Conservation (phyloP, 2,113 vertebrate genomes). For the Vicugna pacos region DNA sequence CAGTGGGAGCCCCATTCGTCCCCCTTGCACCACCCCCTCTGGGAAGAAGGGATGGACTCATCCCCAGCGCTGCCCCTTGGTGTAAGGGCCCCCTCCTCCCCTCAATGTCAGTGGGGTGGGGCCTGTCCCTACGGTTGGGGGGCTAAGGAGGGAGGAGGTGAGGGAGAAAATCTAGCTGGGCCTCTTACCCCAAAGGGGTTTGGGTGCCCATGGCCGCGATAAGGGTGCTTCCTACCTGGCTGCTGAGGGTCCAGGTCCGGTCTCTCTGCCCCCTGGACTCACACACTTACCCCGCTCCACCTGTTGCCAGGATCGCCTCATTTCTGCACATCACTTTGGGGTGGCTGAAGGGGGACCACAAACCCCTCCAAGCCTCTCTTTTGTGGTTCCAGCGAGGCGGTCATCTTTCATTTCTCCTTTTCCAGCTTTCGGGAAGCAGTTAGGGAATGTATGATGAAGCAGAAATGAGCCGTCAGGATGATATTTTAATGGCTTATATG, state of each 20-base stretch:
- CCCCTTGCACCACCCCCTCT: background rate
- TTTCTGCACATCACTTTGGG: slow-evolving; percentile 84
- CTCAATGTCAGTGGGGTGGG: slow-evolving; percentile 64
- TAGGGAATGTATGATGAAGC: slow-evolving; percentile 92
- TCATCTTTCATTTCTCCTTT: slow-evolving; percentile 90
- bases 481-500: slow-evolving; percentile 98
- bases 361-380: slow-evolving; percentile 84
- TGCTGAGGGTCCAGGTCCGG: background rate
- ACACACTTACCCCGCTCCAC: slow-evolving; percentile 94
- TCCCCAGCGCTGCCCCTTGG: background rate
- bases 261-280: slow-evolving; percentile 72
- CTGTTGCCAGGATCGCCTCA: slow-evolving; percentile 91
- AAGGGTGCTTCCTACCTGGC: background rate
- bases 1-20: background rate
- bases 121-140: slow-evolving; percentile 12
- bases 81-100: slow-evolving; percentile 38
- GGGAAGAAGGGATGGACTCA: slow-evolving; percentile 49
- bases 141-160: slow-evolving; percentile 42
- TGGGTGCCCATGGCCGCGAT: slow-evolving; percentile 25
- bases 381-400: slow-evolving; percentile 88
- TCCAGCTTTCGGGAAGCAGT: slow-evolving; percentile 90
- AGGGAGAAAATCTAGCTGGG: slow-evolving; percentile 42
- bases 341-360: slow-evolving; percentile 73
- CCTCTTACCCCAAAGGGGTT: slow-evolving; percentile 5
- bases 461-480: slow-evolving; percentile 95